Conservation (phyloP, 1,140 invertebrate species). For the Drosophila baimaii region DNA sequence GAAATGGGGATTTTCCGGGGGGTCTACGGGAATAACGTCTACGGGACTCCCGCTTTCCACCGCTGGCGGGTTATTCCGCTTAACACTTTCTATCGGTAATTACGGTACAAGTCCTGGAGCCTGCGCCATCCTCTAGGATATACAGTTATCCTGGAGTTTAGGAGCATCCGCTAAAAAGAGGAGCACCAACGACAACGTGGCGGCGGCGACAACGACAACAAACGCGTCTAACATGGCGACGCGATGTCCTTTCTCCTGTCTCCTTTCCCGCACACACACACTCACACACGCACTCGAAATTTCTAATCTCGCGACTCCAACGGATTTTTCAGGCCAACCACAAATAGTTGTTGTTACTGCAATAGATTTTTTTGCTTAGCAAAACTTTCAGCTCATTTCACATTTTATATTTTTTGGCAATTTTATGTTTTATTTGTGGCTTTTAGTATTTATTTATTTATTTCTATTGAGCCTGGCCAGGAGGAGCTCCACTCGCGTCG, state of each 20-base stretch:
- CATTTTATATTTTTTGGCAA: conserved; percentile 5
- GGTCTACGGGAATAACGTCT: conserved; percentile 41
- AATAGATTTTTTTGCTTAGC: background rate
- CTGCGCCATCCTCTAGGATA: conserved; percentile 37
- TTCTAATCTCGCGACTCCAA: conserved; percentile 59
- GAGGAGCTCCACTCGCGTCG: conserved; percentile 72
- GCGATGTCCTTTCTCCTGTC: conserved; percentile 57
- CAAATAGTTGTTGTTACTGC: background rate
- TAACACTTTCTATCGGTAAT: conserved; percentile 54
- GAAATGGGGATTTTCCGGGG: conserved; percentile 29
- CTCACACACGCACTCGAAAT: conserved; percentile 27
- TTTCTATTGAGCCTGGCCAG: conserved; percentile 69
- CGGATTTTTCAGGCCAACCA: conserved; percentile 43
- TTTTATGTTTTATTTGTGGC: conserved; percentile 10
- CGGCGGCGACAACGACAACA: conserved; percentile 49
- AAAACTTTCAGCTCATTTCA: background rate
- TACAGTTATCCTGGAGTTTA: background rate
- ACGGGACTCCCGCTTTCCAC: conserved; percentile 54
- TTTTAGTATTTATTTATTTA: conserved; percentile 46
- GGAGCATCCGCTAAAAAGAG: conserved; percentile 14
- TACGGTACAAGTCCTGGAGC: conserved; percentile 46
- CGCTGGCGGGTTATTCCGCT: conserved; percentile 58
- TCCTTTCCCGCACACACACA: conserved; percentile 36
- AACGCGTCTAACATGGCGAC: conserved; percentile 57
- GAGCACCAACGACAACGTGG: conserved; percentile 56